Evolutionary conservation across 2,797 vertebrate species (phyloP), one percentile per base, ranked within the genome.

Genomic region (Paratrypauchen microcephalus): DNA sequence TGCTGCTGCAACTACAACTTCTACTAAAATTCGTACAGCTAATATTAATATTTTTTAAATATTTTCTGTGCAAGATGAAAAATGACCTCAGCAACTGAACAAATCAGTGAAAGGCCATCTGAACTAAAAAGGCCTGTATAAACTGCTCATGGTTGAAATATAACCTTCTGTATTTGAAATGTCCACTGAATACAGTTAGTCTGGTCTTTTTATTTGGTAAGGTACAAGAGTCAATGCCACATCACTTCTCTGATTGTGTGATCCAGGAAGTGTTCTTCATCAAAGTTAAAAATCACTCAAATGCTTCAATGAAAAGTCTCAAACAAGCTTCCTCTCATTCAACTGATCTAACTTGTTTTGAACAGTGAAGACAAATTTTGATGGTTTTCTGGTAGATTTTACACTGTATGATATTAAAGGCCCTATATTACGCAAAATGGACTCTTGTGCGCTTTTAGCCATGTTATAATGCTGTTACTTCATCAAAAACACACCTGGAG

Each of bases 301-400:
- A 2, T 21, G 64, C 47, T 9, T 50, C 59, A 41, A n/a, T 26
- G 13, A 28, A 58, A 54, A 66, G 54, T 18, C 61, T 76, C 62
- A 36, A 74, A 65, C 64, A 60, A 65, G 77, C 74, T 90, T 90
- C 85, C 87, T 80, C 70, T 54, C 11, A 89, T 88, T 90, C 75
- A 86, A 87, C 11, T 41, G 12, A 41, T 41, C 13, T 41, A 41
- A 41, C 77, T 74, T 66, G 79, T 67, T 75, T 75, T 82, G 62
- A 36, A 59, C 47, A 62, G 75, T 1, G 11, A 55, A 24, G 11
- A 4, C 13, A 36, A 19, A 19, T 48, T 48, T 52, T 2, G 2
- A 15, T 45, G 41, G 41, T 15, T 45, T 45, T 45, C 41, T 15
- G 41, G 41, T 45, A 1, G n/a, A n/a, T n/a, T n/a, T n/a, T 45